A percentile compares a stretch with the other conserved stretches of the same genome.
Conservation (phyloP, 2,888 invertebrate genomes). For the Gastrophysa polygoni region DNA sequence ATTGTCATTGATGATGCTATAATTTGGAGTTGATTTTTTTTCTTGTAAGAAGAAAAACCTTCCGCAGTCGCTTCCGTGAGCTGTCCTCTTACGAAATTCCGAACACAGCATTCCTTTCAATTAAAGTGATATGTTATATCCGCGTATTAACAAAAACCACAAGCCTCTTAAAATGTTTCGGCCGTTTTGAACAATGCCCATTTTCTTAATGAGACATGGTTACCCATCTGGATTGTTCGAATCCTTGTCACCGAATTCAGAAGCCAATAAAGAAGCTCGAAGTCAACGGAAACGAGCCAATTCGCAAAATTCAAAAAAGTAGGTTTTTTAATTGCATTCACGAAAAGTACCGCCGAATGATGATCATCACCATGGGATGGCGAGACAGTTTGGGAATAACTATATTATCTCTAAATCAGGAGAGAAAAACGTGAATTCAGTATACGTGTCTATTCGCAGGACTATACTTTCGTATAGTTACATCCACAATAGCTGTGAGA, state of each 20-base stretch:
- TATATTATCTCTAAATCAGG: too few relatives aligned
- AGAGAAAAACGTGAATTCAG: too few relatives aligned
- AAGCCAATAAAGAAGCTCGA: neutral
- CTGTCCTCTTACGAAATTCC: conserved; percentile 1
- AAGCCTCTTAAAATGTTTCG: conserved; percentile 18
- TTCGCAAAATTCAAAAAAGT: neutral
- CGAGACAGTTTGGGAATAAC: too few relatives aligned
- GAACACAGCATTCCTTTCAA: conserved; percentile 1
- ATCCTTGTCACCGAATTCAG: neutral
- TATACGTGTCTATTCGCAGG: too few relatives aligned
- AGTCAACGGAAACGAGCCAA: neutral
- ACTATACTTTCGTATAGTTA: too few relatives aligned
- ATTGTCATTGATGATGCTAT: too few relatives aligned
- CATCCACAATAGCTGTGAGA: too few relatives aligned
- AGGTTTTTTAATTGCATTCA: too few relatives aligned
- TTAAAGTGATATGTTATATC: conserved; percentile 19
- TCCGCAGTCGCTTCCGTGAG: neutral
- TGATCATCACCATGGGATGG: too few relatives aligned
- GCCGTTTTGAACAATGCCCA: conserved; percentile 15
- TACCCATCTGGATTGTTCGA: conserved; percentile 6
- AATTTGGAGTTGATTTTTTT: too few relatives aligned
- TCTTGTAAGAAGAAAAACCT: too few relatives aligned
- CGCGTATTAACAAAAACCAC: conserved; percentile 17
- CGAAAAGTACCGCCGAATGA: too few relatives aligned
- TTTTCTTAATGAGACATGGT: conserved; percentile 24